phyloP scores from a whole-genome alignment of 2,113 vertebrate genomes.

The Arvicanthis niloticus region DNA sequence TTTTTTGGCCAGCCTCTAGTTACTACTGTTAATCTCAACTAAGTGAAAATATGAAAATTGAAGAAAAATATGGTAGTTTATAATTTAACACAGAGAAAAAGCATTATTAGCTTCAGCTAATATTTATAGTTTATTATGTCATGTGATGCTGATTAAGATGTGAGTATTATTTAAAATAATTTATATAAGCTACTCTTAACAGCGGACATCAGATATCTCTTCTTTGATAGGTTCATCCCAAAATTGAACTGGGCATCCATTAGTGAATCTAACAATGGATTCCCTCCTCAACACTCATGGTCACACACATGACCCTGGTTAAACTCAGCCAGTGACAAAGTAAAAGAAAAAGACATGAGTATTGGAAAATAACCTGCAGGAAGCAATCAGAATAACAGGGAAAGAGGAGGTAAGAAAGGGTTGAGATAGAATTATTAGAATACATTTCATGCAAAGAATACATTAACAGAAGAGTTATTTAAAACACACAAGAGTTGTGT shows the following conservation, averaged over 20 bases:
- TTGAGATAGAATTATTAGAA: not conserved
- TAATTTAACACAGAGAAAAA: not conserved
- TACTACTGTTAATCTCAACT: not conserved
- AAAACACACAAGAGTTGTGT: not conserved
- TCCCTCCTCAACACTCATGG: too few relatives aligned
- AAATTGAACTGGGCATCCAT: not conserved
- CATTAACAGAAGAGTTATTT: not conserved
- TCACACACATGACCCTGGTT: not conserved
- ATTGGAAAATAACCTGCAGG: not conserved
- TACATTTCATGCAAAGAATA: not conserved
- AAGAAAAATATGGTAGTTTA: not conserved
- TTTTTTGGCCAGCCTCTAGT: not conserved
- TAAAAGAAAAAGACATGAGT: not conserved
- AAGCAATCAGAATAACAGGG: not conserved
- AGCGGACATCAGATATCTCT: not conserved
- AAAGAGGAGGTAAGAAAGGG: too few relatives aligned
- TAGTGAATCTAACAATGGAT: not conserved
- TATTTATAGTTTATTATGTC: constrained; percentile 17
- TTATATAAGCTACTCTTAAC: not conserved
- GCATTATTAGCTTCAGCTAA: not conserved
- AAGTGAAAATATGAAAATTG: not conserved
- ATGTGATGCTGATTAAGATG: not conserved
- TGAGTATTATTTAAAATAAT: not conserved
- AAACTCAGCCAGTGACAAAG: not conserved
- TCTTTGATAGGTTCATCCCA: not conserved